A percentile compares a stretch with the other conserved stretches of the same genome.
Evolutionary conservation across 2,113 vertebrate genomes (phyloP).

Genomic region (Xenopus tropicalis): DNA sequence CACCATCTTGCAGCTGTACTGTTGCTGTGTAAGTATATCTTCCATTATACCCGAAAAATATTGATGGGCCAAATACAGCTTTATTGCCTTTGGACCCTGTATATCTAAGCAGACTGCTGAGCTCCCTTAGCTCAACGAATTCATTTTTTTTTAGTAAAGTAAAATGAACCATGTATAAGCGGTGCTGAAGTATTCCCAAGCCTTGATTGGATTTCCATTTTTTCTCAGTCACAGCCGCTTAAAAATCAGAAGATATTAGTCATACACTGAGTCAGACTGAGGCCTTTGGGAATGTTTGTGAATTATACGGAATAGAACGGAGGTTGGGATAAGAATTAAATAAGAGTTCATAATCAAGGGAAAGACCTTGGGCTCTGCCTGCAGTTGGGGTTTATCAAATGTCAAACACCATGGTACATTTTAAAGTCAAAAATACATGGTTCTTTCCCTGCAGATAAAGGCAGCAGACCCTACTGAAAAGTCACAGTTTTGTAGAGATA

Average conservation of each 20-base stretch:
- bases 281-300: constrained; percentile 38
- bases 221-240: constrained; percentile 38
- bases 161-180: too few relatives aligned
- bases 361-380: constrained; percentile 29
- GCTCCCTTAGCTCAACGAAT: too few relatives aligned
- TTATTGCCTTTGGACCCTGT: too few relatives aligned
- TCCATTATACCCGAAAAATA: too few relatives aligned
- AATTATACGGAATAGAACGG: constrained; percentile 20
- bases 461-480: constrained; percentile 8
- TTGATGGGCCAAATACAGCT: too few relatives aligned
- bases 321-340: constrained; percentile 29
- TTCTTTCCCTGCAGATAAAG: constrained; percentile 36
- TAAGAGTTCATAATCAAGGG: constrained; percentile 32
- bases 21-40: too few relatives aligned
- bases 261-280: constrained; percentile 53
- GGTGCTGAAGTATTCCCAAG: constrained; percentile 6
- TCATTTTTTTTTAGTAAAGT: too few relatives aligned
- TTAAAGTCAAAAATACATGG: constrained; percentile 40
- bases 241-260: constrained; percentile 54
- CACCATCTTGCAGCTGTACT: too few relatives aligned
- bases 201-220: constrained; percentile 34
- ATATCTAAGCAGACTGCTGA: too few relatives aligned
- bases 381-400: constrained; percentile 37
- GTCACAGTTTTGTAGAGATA: too few relatives aligned
- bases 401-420: constrained; percentile 39